Percentiles rank a stretch among this genome's conserved stretches.
phyloP scores from a whole-genome alignment of 2,113 vertebrate species.

The Cettia cetti region DNA sequence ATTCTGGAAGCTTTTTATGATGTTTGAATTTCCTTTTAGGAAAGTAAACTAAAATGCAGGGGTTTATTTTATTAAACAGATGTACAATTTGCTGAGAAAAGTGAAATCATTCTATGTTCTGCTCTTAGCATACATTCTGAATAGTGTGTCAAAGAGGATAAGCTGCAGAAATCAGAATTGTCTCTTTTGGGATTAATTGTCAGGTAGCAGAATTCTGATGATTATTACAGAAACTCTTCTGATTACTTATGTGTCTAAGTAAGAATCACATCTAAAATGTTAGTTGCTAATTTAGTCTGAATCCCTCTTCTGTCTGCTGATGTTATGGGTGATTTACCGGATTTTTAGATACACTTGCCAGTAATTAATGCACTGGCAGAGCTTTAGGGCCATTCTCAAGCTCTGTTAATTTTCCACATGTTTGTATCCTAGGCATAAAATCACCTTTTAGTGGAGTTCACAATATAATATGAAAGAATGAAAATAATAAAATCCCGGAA shows the following conservation, averaged over 20 bases:
- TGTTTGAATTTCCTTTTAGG: neutral
- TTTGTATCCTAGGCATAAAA: conserved; percentile 2
- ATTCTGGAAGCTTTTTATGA: neutral
- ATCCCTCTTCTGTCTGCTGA: neutral
- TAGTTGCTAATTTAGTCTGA: neutral
- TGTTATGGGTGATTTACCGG: conserved; percentile 1
- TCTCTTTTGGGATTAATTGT: neutral
- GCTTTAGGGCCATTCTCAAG: conserved; percentile 36
- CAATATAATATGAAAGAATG: neutral
- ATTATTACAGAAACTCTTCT: neutral
- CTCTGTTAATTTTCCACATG: conserved; percentile 41
- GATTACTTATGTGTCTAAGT: neutral
- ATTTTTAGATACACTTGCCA: neutral
- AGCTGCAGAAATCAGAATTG: neutral
- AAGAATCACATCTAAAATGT: conserved; percentile 8
- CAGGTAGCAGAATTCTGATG: neutral
- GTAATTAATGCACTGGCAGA: conserved; percentile 21
- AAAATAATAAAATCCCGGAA: neutral
- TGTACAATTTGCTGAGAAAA: neutral
- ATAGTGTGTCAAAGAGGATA: neutral
- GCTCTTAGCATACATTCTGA: neutral
- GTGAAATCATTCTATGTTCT: neutral
- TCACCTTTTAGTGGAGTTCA: conserved; percentile 20
- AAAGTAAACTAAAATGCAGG: neutral
- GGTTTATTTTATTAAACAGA: neutral